These are phyloP conservation scores for Mythimna albipuncta DNA, from an alignment of 2,888 invertebrate species.

Conservation along the genomic window DNA sequence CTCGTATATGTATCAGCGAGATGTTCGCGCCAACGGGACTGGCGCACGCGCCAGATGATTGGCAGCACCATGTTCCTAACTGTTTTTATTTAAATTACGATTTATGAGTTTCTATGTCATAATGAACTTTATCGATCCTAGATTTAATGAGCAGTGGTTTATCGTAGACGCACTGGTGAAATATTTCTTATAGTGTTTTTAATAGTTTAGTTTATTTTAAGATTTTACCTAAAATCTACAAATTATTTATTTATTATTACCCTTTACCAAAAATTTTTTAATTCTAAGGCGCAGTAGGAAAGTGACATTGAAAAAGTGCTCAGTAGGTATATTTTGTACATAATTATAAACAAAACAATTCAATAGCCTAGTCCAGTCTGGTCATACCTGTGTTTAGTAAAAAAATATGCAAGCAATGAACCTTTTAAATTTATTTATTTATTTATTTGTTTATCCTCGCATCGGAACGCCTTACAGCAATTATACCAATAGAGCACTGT, in stretches of 20 bases:
- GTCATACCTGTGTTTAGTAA: not conserved
- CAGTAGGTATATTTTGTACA: not conserved
- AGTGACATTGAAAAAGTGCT: not conserved
- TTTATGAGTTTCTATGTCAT: conserved; percentile 42
- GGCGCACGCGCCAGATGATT: conserved; percentile 56
- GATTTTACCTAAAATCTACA: not conserved
- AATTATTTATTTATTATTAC: not conserved
- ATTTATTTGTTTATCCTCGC: too few species aligned
- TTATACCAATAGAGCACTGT: too few species aligned
- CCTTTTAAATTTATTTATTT: not conserved
- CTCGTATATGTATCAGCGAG: conserved; percentile 51
- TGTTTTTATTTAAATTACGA: conserved; percentile 61
- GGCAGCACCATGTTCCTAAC: conserved; percentile 51
- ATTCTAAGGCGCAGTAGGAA: not conserved
- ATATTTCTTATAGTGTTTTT: not conserved
- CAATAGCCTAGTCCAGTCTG: too few species aligned
- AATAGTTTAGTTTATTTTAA: not conserved
- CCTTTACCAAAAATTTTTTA: not conserved
- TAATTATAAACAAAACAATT: not conserved
- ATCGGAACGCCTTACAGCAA: too few species aligned
- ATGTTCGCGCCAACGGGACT: conserved; percentile 69
- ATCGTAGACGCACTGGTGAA: not conserved
- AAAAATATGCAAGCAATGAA: not conserved
- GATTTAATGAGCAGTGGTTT: not conserved
- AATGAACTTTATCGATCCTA: conserved; percentile 23